Percentiles rank a stretch among this genome's conserved stretches.
Conservation (phyloP, 2,888 invertebrate species). For the Caenorhabditis japonica region DNA sequence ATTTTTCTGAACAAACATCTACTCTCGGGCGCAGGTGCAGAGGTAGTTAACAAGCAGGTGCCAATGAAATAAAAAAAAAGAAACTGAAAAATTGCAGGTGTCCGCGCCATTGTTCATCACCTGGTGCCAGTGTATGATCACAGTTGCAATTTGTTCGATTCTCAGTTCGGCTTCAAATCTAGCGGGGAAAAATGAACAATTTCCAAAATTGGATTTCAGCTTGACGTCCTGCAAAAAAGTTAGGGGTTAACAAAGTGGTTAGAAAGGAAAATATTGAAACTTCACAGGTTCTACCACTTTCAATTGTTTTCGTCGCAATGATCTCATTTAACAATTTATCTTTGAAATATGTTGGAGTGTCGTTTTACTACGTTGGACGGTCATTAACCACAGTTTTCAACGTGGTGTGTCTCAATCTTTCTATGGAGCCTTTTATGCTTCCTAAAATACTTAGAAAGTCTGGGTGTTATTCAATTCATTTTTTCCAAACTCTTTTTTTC, state of each 20-base stretch:
- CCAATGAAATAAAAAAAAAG: background rate
- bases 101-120: slow-evolving; percentile 96
- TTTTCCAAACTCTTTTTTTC: no score
- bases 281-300: slow-evolving; percentile 88
- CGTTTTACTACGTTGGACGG: slow-evolving; percentile 96
- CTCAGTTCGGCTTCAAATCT: slow-evolving; percentile 80
- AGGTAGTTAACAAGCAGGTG: slow-evolving; percentile 70
- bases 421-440: no score
- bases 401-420: slow-evolving; percentile 81
- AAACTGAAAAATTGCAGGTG: slow-evolving; percentile 79
- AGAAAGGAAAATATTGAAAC: no score
- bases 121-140: slow-evolving; percentile 94
- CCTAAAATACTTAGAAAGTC: no score
- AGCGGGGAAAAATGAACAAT: slow-evolving; percentile 80
- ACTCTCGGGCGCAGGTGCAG: slow-evolving; percentile 79
- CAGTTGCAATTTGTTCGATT: slow-evolving; percentile 81
- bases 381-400: slow-evolving; percentile 98
- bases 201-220: slow-evolving; percentile 87
- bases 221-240: slow-evolving; percentile 76
- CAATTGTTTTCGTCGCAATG: slow-evolving; percentile 96
- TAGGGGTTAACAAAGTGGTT: no score
- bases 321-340: slow-evolving; percentile 96
- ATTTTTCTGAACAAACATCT: slow-evolving; percentile 80
- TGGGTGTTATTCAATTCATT: no score
- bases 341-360: slow-evolving; percentile 93